Evolutionary conservation across 2,797 vertebrate genomes (phyloP).

Genomic region (Lemur catta): DNA sequence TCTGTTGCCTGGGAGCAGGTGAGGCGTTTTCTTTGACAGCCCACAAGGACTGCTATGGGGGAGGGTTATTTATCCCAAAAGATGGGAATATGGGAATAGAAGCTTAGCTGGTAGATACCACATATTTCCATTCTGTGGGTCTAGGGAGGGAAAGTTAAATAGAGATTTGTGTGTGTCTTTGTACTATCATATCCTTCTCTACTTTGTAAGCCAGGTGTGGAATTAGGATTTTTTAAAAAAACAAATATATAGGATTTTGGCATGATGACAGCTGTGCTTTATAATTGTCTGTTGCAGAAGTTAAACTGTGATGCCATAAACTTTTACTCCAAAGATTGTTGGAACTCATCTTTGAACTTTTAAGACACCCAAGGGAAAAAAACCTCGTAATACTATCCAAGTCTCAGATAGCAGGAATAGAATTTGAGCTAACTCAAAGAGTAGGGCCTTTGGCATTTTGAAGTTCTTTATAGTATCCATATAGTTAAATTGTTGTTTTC

Average conservation of each 20-base stretch:
- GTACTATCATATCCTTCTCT: not conserved
- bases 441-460: not conserved
- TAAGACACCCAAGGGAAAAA: not conserved
- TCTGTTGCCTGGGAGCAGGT: not conserved
- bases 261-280: not conserved
- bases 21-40: not conserved
- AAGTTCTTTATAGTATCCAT: not conserved
- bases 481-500: conserved; percentile 7
- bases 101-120: not conserved
- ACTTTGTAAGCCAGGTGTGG: not conserved
- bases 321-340: not conserved
- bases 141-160: not conserved
- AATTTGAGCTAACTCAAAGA: not conserved
- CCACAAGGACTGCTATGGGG: not conserved
- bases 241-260: not conserved
- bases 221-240: not conserved
- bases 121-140: not conserved
- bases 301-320: not conserved
- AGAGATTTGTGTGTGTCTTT: not conserved
- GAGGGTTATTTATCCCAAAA: not conserved
- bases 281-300: not conserved
- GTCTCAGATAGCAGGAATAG: not conserved
- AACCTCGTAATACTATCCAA: not conserved
- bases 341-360: not conserved
- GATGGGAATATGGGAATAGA: not conserved